Conservation (phyloP, 2,888 invertebrate genomes). For the Mythimna impura region DNA sequence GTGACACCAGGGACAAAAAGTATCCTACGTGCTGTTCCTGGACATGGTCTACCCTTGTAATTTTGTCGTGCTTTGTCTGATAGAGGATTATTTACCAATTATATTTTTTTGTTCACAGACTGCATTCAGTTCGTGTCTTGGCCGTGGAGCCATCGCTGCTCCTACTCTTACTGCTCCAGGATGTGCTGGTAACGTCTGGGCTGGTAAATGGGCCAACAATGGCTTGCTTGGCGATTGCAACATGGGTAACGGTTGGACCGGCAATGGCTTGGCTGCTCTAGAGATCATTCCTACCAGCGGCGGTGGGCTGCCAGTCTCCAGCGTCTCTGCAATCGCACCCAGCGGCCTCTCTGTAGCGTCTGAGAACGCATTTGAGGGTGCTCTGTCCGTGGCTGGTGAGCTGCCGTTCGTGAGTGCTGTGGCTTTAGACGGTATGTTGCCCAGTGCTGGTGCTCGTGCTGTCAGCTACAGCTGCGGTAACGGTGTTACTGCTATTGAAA, state of each 20-base stretch:
- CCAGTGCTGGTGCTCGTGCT: slow-evolving; percentile 71
- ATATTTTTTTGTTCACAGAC: too few species aligned
- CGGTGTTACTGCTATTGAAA: slow-evolving; percentile 57
- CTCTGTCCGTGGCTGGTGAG: slow-evolving; percentile 71
- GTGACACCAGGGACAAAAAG: too few species aligned
- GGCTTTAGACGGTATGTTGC: slow-evolving; percentile 71
- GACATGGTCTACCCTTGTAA: too few species aligned
- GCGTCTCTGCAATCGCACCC: slow-evolving; percentile 8
- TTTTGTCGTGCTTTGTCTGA: too few species aligned
- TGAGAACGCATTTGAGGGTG: slow-evolving; percentile 58
- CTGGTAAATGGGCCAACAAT: background rate
- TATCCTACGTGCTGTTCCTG: too few species aligned
- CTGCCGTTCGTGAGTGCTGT: slow-evolving; percentile 76
- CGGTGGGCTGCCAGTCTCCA: slow-evolving; percentile 24
- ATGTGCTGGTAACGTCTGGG: background rate
- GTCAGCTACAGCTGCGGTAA: slow-evolving; percentile 74
- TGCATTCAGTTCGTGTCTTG: too few species aligned
- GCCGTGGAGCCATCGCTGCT: too few species aligned
- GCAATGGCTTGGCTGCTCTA: background rate
- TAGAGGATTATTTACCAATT: too few species aligned
- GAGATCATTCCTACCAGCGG: slow-evolving; percentile 24
- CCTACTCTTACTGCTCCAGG: background rate
- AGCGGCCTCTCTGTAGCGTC: slow-evolving; percentile 18
- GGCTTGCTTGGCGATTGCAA: background rate
- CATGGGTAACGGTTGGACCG: too few species aligned